These are phyloP conservation scores for Microctenopoma lineatum DNA, from an alignment of 2,797 vertebrate species.

Conservation along the genomic window DNA sequence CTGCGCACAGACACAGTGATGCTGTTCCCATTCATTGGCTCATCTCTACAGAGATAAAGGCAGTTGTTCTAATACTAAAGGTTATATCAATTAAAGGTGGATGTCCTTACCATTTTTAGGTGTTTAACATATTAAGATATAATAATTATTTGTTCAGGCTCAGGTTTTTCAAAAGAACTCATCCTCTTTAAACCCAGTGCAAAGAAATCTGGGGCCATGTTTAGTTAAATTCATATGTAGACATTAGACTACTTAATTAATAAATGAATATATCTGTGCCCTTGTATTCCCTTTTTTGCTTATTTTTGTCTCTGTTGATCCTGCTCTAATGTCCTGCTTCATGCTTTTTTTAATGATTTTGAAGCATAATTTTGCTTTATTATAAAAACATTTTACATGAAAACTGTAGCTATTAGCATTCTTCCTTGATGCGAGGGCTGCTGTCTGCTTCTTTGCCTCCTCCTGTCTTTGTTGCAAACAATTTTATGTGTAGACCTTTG, in stretches of 20 bases:
- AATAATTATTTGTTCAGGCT: background rate
- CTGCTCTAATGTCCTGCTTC: background rate
- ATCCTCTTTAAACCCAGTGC: background rate
- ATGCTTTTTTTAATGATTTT: background rate
- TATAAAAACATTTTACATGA: no score
- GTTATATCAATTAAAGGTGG: no score
- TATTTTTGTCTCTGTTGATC: background rate
- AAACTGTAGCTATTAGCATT: no score
- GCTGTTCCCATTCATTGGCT: background rate
- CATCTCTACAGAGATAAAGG: background rate
- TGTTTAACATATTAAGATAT: background rate
- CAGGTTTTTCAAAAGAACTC: background rate
- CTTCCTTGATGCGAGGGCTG: background rate
- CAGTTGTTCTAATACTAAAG: background rate
- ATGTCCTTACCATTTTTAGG: background rate
- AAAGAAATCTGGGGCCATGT: background rate
- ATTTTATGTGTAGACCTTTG: constrained; percentile 9
- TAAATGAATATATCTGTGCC: background rate
- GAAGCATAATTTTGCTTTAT: background rate
- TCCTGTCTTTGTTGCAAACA: background rate
- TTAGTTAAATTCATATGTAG: background rate
- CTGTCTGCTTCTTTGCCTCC: background rate
- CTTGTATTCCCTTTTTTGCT: no score
- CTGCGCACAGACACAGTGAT: background rate
- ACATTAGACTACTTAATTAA: background rate